Evolutionary conservation across 2,888 invertebrate species (phyloP), one percentile per base, ranked within the genome.

Genomic region (Drosophila neotestacea): DNA sequence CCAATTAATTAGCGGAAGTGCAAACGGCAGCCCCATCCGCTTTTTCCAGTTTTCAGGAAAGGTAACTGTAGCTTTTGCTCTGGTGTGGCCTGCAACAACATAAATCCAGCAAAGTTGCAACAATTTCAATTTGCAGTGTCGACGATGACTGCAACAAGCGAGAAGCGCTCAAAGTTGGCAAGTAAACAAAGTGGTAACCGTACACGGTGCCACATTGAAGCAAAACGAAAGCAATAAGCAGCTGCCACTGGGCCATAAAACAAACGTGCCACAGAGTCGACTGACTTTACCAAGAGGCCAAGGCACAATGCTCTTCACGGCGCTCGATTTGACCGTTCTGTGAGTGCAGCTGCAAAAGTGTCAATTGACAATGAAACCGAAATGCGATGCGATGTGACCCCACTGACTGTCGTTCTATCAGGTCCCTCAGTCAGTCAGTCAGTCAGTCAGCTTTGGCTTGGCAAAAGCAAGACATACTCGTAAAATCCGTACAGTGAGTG

Each of bases 301-400:
- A 10, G 41, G 9, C 32, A 41, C 59, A 9, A 22, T 34, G 47
- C 30, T 11, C 44, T 13, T 36, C 54, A 44, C 7, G 38, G 5
- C 22, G 27, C 38, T 48, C 54, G 34, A 56, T 47, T 56, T 69
- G 70, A 58, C 70, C 63, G 27, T 7, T 44, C 22, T 27, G 47
- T 34, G 66, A 66, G 61, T 77, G 72, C 69, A 73, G 64, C 44
- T 73, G 68, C 66, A 88, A 81, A 77, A 88, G 85, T 86, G 85
- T 88, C 85, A 86, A 88, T 86, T 86, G 85, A 88, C 86, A 88
- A 84, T 86, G 86, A 86, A 88, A 73, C 76, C 76, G 70, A 86
- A 84, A 86, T 81, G 70, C 69, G 67, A 76, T 63, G 64, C 59
- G 54, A 63, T 63, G 63, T 61, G 52, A 62, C 27, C n/a, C 42